Evolutionary conservation across 2,113 vertebrate species (phyloP), one percentile per base, ranked within the genome.

Genomic region (Cyanistes caeruleus): DNA sequence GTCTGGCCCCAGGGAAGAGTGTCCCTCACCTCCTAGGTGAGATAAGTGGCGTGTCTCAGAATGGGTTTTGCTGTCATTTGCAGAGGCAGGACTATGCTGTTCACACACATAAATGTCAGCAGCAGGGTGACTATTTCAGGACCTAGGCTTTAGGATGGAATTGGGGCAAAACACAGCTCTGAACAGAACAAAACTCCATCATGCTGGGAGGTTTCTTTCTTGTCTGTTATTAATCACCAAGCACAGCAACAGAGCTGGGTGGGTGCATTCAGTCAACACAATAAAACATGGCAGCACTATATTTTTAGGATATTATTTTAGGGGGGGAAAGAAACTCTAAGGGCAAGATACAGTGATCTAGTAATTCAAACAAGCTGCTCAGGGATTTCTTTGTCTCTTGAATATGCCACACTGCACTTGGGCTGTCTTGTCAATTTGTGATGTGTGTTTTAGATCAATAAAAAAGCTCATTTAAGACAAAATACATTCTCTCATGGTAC

Each of bases 371-470:
- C 31, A 56, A 79, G 62, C 39, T 78, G 41, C 27, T 73, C 35
- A 5, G 82, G 59, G 41, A 89, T 89, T 88, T 90, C 79, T 83
- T 46, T 73, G 39, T 48, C 62, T 91, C 28, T 75, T 73, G 62
- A 89, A 95, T 58, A 87, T 39, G 59, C 33, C 41, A 55, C 49
- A 46, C 2, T 20, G 84, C 25, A 28, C 31, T 78, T 73, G 46
- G 33, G 33, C 72, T 95, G 60, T 86, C 77, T 52, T 73, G 39
- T 82, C 39, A 41, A 73, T 93, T 90, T 91, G 75, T 25, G 33
- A 81, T 84, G 15, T 37, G n/a, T 63, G 43, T 89, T 93, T 91
- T 63, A 85, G 90, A 95, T 90, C 77, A 82, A 74, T 84, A 94
- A 90, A 91, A 88, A 67, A 35, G 58, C 31, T 81, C 48, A 48